phyloP scores from a whole-genome alignment of 2,113 vertebrate species.

The Dasypus novemcinctus region DNA sequence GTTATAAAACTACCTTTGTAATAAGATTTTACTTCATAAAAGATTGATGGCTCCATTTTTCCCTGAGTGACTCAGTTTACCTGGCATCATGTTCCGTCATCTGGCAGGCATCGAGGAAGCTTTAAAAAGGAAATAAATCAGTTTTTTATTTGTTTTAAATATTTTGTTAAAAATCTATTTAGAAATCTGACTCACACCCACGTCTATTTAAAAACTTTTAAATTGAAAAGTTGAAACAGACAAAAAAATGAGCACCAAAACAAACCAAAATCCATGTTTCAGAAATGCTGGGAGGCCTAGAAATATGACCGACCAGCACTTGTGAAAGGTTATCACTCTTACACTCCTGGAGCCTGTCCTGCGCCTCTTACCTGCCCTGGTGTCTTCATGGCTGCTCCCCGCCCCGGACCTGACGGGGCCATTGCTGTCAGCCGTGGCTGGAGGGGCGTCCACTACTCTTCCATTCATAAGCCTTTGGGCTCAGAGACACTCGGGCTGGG shows the following conservation, averaged over 20 bases:
- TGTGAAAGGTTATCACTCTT: not conserved
- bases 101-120: not conserved
- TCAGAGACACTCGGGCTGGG: no score
- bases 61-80: not conserved
- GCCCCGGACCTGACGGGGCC: no score
- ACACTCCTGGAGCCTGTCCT: not conserved
- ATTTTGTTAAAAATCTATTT: not conserved
- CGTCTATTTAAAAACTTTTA: not conserved
- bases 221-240: not conserved
- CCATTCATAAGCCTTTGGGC: not conserved
- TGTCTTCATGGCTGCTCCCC: not conserved
- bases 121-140: not conserved
- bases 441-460: not conserved
- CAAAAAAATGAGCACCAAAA: not conserved
- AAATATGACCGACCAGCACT: not conserved
- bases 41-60: not conserved
- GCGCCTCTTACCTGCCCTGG: not conserved
- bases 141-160: conserved; percentile 1
- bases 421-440: not conserved
- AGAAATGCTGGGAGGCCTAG: not conserved
- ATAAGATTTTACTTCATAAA: not conserved
- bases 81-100: not conserved
- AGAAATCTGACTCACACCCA: not conserved
- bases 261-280: not conserved
- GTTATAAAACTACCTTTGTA: not conserved